Percentiles rank a stretch among this genome's conserved stretches.
Evolutionary conservation across 2,113 vertebrate species (phyloP).

Genomic region (Rattus rattus): DNA sequence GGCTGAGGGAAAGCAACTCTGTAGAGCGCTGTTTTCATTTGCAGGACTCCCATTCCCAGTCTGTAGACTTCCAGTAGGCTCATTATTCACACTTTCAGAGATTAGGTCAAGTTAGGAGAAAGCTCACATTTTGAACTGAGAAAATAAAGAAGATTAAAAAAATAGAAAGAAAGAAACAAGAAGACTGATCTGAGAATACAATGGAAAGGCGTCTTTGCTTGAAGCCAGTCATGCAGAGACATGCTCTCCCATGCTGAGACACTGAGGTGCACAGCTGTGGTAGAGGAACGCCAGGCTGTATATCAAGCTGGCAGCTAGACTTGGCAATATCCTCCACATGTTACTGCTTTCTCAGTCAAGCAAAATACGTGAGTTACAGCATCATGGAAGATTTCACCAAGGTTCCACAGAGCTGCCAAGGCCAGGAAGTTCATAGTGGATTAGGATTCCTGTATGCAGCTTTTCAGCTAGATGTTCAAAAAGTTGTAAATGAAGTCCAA

Average conservation of each 20-base stretch:
- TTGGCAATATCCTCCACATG: not conserved
- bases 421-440: not conserved
- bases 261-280: not conserved
- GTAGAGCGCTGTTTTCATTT: not conserved
- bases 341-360: not conserved
- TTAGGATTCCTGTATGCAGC: not conserved
- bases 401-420: not conserved
- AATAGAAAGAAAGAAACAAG: no score
- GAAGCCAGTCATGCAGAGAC: not conserved
- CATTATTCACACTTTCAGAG: not conserved
- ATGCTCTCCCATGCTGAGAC: not conserved
- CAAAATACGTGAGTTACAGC: not conserved
- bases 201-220: not conserved
- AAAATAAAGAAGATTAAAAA: not conserved
- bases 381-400: not conserved
- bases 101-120: not conserved
- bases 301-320: not conserved
- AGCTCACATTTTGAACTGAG: not conserved
- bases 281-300: not conserved
- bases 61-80: not conserved
- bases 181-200: not conserved
- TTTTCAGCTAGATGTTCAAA: not conserved
- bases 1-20: not conserved
- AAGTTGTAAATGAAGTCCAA: not conserved
- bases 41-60: not conserved